Base-by-base conservation (phyloP, 2,888 invertebrate genomes). In the Elysia crispata region DNA sequence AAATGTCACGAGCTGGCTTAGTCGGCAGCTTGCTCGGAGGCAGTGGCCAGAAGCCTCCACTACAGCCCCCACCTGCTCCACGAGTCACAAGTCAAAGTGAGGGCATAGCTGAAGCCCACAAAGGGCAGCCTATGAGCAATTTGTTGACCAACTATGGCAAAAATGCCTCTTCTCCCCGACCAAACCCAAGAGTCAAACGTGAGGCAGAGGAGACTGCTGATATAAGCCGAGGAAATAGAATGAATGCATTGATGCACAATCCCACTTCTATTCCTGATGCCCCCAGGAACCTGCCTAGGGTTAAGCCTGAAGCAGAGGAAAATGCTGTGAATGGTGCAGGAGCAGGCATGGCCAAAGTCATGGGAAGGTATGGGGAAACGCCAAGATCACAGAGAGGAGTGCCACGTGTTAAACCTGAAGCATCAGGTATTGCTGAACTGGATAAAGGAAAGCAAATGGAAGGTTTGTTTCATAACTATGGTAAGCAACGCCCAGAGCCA, bases 141-240 rank as follows among this genome's bases (percentile, higher is more conserved):
- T 67, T 83, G 33, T 33, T 83, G 25, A 67, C 81, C n/a, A 76
- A 57, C 72, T 76, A 73, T 77, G 77, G 80, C 25, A 77, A 66
- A 30, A 60, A n/a, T 50, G 85, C 20, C 77, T 67, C 60, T 33
- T 78, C 78, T 23, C 78, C 83, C 28, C 76, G 80, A 11, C 82
- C 82, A 15, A 73, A 69, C 23, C 79, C 86, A 1, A 83, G 89
- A 62, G 88, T 90, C 0, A 87, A 85, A 81, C 87, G 87, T 33
- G 90, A 90, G 80, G 90, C 88, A 11, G 87, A 87, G 64, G 86
- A 86, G 50, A 86, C 83, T 82, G 89, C 89, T 5, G 82, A 85
- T 23, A 84, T 84, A 79, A 86, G 86, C 62, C 85, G 83, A 79
- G 90, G 90, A 49, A 30, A 76, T 20, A 62, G 76, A 67, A 82